Evolutionary conservation across 2,113 vertebrate genomes (phyloP).

Genomic region (Bufo gargarizans): DNA sequence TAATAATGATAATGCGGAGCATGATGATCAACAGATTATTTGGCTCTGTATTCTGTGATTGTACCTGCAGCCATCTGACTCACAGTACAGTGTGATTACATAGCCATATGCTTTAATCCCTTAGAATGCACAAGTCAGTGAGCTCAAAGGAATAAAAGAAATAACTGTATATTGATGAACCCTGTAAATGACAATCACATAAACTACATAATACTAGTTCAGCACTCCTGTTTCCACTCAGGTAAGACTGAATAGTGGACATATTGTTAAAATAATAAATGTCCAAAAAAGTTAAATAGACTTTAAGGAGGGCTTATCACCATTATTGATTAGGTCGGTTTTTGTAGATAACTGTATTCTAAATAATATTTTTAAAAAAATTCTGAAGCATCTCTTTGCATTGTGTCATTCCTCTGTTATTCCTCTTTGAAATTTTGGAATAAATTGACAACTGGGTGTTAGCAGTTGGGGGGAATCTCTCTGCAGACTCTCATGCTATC

Average conservation of each 20-base stretch:
- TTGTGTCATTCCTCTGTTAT: too few species aligned
- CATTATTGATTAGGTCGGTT: too few species aligned
- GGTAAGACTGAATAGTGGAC: not conserved
- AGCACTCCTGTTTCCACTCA: not conserved
- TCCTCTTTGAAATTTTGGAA: too few species aligned
- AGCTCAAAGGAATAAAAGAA: constrained; percentile 17
- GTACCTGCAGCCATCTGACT: constrained; percentile 29
- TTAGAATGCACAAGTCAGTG: constrained; percentile 15
- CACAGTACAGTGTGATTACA: not conserved
- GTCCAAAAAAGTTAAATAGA: not conserved
- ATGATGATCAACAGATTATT: not conserved
- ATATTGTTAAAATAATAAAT: constrained; percentile 13
- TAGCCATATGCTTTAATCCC: constrained; percentile 4
- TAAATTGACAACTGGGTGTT: too few species aligned
- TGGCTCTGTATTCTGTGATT: not conserved
- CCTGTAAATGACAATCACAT: not conserved
- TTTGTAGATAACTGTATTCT: too few species aligned
- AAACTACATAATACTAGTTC: not conserved
- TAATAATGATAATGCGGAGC: not conserved
- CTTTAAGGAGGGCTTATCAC: too few species aligned
- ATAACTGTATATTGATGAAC: constrained; percentile 18
- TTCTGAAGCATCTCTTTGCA: too few species aligned
- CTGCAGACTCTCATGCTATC: too few species aligned
- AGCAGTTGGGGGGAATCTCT: too few species aligned
- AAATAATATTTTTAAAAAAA: too few species aligned